Percentiles rank a stretch among this genome's conserved stretches.
phyloP scores from a whole-genome alignment of 2,113 vertebrate species.

The Tychaedon coryphoeus region DNA sequence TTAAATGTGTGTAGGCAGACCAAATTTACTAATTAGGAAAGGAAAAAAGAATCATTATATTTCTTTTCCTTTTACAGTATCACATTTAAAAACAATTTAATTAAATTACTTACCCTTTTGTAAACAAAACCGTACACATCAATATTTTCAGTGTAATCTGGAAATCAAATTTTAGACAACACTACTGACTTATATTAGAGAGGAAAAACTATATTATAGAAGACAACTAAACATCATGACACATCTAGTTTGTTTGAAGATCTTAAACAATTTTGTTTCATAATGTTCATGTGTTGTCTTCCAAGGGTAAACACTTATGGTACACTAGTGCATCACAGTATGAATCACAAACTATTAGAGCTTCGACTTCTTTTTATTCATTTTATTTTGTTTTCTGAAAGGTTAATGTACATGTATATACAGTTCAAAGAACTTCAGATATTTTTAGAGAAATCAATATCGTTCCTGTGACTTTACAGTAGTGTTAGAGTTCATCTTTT shows the following conservation, averaged over 20 bases:
- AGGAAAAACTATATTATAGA: background rate
- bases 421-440: conserved; percentile 53
- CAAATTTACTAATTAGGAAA: background rate
- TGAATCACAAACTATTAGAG: background rate
- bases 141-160: background rate
- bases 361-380: background rate
- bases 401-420: conserved; percentile 37
- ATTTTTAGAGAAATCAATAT: conserved; percentile 68
- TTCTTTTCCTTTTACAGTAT: background rate
- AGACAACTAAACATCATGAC: background rate
- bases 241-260: background rate
- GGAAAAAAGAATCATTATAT: too few relatives aligned
- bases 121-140: background rate
- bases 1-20: background rate
- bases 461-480: background rate
- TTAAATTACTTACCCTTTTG: background rate
- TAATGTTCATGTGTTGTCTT: background rate
- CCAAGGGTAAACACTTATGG: background rate
- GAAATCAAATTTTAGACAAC: background rate
- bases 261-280: background rate
- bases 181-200: background rate
- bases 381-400: conserved; percentile 17
- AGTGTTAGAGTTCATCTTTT: background rate
- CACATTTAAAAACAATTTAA: background rate
- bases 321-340: background rate